Evolutionary conservation across 2,888 invertebrate genomes (phyloP), one percentile per base, ranked within the genome.

Genomic region (Steinernema scapterisci): DNA sequence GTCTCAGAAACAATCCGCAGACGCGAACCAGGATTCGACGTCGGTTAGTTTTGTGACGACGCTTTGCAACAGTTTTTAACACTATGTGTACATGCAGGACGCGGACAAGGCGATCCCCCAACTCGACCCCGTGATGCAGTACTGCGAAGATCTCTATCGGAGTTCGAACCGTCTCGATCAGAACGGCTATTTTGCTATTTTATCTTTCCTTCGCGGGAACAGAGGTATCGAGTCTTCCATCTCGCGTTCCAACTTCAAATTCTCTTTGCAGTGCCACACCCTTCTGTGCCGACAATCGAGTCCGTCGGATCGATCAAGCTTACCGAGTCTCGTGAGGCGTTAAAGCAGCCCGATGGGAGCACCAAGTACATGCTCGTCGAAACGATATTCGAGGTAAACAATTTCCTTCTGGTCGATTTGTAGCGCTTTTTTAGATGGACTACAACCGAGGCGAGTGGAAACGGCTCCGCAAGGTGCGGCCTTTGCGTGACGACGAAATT

Each of bases 391-490:
- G 63, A 63, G 63, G 63, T 63, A 3, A 38, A 38, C 38, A 38
- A 9, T 6, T 3, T 38, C 38, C 38, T 38, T 38, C 38, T 3
- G 38, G 38, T 38, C 38, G 3, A 38, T 6, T 9, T 16, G 63
- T 7, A 63, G 16, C 89, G 38, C 38, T 9, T 38, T 97, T 97
- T 92, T 95, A 97, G 89, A 94, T 97, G 94, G 97, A 97, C 90
- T 97, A 97, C 89, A 93, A 93, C 87, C 95, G 94, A 73, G 97
- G 97, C 38, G 95, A 97, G 88, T 97, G 96, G 96, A 95, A 95
- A 88, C 90, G 78, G 1, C 71, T 80, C 21, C 52, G 74, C 0
- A 80, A 80, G 51, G 73, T 76, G 27, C 74, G 76, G 2, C 63
- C 63, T 2, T 25, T 63, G 6, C 63, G 63, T 11, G 63, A 63